Conservation (phyloP, 1,140 invertebrate genomes). For the Asbolus verrucosus region DNA sequence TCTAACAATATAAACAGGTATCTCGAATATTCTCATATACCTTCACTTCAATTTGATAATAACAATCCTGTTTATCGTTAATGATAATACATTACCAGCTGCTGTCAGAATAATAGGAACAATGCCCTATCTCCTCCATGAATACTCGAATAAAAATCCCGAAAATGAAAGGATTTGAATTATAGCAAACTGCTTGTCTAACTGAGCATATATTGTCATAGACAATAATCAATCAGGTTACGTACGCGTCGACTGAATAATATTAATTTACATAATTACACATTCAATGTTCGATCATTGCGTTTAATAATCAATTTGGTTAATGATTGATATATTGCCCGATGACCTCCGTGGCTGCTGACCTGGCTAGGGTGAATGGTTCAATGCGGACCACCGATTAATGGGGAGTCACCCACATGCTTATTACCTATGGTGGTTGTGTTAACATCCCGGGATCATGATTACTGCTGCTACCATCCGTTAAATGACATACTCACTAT, state of each 20-base stretch:
- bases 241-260: constrained; percentile 37
- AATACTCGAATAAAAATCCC: too few species aligned
- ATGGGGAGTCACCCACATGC: constrained; percentile 23
- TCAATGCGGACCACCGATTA: constrained; percentile 19
- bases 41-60: too few species aligned
- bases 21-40: too few species aligned
- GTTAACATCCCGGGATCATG: too few species aligned
- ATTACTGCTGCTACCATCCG: too few species aligned
- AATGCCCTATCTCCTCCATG: too few species aligned
- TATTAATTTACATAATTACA: constrained; percentile 47
- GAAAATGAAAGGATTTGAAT: not conserved
- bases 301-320: constrained; percentile 47
- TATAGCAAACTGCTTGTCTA: constrained; percentile 2
- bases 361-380: constrained; percentile 17
- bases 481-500: too few species aligned
- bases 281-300: constrained; percentile 40
- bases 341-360: constrained; percentile 25
- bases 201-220: constrained; percentile 22
- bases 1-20: too few species aligned
- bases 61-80: too few species aligned
- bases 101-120: too few species aligned
- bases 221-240: constrained; percentile 40
- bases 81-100: too few species aligned
- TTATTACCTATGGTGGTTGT: too few species aligned
- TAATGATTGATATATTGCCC: constrained; percentile 46